phyloP scores from a whole-genome alignment of 2,888 invertebrate species.

The Erpobdella octoculata region DNA sequence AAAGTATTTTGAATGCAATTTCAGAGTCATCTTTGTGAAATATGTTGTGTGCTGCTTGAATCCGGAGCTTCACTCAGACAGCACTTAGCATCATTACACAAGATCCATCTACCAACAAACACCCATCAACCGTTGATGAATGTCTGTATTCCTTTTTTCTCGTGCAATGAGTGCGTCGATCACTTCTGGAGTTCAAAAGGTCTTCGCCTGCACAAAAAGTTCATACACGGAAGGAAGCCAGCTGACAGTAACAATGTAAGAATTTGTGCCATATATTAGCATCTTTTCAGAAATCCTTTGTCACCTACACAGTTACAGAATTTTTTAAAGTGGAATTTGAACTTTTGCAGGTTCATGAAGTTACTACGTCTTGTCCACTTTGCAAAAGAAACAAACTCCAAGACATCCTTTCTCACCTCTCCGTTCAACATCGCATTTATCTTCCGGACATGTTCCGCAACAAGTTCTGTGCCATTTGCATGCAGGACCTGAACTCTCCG shows the following conservation, averaged over 20 bases:
- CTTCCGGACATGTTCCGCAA: neutral
- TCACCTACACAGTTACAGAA: too few species aligned
- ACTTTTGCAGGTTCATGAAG: neutral
- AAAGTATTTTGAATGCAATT: neutral
- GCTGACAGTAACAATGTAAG: neutral
- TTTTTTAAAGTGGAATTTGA: neutral
- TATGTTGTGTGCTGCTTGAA: neutral
- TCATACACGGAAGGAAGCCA: neutral
- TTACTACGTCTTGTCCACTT: neutral
- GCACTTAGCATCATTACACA: neutral
- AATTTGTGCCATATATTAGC: neutral
- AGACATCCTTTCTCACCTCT: neutral
- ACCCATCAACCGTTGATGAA: neutral
- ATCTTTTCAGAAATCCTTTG: too few species aligned
- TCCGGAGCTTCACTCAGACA: neutral
- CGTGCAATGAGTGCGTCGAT: neutral
- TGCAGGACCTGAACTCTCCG: neutral
- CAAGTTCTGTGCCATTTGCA: conserved; percentile 2
- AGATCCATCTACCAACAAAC: neutral
- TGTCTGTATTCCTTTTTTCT: neutral
- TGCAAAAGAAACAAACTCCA: neutral
- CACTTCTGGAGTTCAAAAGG: conserved; percentile 1
- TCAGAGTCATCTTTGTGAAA: conserved; percentile 12
- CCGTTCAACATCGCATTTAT: neutral
- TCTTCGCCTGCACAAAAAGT: neutral